Evolutionary conservation across 2,797 vertebrate species (phyloP).

Genomic region (Eptatretus atami): DNA sequence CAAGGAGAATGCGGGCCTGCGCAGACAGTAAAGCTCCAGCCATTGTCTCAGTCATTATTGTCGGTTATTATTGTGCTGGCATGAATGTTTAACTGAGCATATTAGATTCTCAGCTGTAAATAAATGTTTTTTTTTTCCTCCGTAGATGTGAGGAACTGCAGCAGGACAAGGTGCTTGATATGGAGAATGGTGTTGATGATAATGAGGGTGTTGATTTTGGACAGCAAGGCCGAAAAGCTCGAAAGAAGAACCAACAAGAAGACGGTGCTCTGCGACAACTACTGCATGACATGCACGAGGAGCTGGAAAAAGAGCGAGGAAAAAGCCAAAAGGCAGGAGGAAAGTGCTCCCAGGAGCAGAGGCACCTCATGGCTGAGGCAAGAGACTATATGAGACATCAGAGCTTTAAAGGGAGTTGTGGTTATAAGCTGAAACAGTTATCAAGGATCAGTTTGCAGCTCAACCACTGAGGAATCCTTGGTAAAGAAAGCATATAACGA

Average conservation of each 20-base stretch:
- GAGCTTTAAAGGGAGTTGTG: background rate
- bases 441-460: background rate
- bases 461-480: background rate
- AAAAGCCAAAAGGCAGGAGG: slow-evolving; percentile 21
- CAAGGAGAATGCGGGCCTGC: slow-evolving; percentile 23
- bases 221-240: slow-evolving; percentile 11
- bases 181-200: slow-evolving; percentile 16
- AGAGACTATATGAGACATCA: background rate
- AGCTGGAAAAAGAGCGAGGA: slow-evolving; percentile 34
- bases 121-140: no score
- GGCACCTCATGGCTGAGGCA: slow-evolving; percentile 35
- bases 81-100: no score
- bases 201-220: slow-evolving; percentile 15
- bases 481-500: no score
- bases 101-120: no score
- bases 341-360: slow-evolving; percentile 35
- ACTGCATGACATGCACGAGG: slow-evolving; percentile 30
- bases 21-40: slow-evolving; percentile 7
- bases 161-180: no score
- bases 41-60: no score
- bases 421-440: background rate
- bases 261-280: slow-evolving; percentile 22
- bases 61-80: no score
- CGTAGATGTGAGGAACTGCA: background rate
- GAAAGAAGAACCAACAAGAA: slow-evolving; percentile 12